Evolutionary conservation across 2,888 invertebrate genomes (phyloP).

Genomic region (Rapana venosa): DNA sequence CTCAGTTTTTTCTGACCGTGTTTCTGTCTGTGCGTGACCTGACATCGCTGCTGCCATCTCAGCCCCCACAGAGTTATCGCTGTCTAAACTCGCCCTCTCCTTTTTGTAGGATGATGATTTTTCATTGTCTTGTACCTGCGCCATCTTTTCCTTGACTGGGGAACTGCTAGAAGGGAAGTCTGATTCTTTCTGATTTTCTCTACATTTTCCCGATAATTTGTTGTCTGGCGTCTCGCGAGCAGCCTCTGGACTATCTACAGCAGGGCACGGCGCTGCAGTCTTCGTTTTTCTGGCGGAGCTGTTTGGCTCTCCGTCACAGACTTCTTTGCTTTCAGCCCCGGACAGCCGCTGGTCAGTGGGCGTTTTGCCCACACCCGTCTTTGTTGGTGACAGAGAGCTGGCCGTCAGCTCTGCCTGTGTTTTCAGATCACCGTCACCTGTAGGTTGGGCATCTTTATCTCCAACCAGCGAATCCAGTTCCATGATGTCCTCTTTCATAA

Average conservation of each 20-base stretch:
- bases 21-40: background rate
- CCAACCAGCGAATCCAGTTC: background rate
- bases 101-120: background rate
- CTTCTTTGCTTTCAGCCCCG: background rate
- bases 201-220: background rate
- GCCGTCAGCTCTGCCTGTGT: background rate
- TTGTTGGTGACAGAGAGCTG: background rate
- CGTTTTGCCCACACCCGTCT: background rate
- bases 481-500: slow-evolving; percentile 22
- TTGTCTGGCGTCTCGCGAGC: background rate
- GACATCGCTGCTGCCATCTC: background rate
- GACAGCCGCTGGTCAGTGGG: background rate
- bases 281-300: background rate
- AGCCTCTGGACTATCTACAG: background rate
- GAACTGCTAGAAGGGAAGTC: background rate
- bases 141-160: background rate
- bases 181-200: background rate
- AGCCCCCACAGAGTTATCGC: background rate
- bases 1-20: background rate
- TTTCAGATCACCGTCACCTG: background rate
- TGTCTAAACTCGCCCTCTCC: background rate
- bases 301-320: background rate
- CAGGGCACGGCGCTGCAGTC: background rate
- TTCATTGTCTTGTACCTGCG: background rate
- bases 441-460: background rate